Evolutionary conservation across 2,888 invertebrate genomes (phyloP), one percentile per base, ranked within the genome.

Genomic region (Microplitis deprimator): DNA sequence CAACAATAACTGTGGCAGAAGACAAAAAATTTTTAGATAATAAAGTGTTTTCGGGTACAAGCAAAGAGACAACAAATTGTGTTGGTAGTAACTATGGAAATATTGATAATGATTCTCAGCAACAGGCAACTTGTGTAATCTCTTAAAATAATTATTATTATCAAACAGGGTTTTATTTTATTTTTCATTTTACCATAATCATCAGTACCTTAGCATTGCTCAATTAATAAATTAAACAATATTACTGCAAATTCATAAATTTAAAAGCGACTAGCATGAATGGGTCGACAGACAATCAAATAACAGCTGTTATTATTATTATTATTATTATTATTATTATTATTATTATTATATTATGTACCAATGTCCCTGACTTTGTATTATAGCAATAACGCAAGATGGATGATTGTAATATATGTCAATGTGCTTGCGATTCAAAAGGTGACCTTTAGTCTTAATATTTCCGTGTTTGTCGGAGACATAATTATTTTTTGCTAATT

Each of bases 1-100:
- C 29, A 29, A 29, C 29, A 29, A 29, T 29, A 29, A 4, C 29
- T 4, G 29, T 29, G 29, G 3, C 29, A 29, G 29, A 29, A 29
- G 29, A 50, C 3, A 13, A 50, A 50, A 13, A 50, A 50, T 10
- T 50, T 50, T 79, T 86, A 69, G 88, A 88, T 72, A 87, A 87
- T 38, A 85, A 87, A 78, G 80, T 83, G 50, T 79, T 83, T 10
- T 85, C 84, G 38, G 87, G 87, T 50, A 82, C 83, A 6, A 82
- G 72, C 7, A 88, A 87, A 40, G 88, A 88, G 13, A 78, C 82
- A 4, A 78, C 82, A 4, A 68, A 79, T 20, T 81, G 87, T 20
- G 85, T 87, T 61, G 87, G 85, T 65, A 87, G 82, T 78, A 85
- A 87, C 29, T 29, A 29, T 72, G 85, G 79, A 76, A 87, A 83